Percentiles rank a stretch among this genome's conserved stretches.
phyloP scores from a whole-genome alignment of 2,113 vertebrate species.

The Gymnogyps californianus region DNA sequence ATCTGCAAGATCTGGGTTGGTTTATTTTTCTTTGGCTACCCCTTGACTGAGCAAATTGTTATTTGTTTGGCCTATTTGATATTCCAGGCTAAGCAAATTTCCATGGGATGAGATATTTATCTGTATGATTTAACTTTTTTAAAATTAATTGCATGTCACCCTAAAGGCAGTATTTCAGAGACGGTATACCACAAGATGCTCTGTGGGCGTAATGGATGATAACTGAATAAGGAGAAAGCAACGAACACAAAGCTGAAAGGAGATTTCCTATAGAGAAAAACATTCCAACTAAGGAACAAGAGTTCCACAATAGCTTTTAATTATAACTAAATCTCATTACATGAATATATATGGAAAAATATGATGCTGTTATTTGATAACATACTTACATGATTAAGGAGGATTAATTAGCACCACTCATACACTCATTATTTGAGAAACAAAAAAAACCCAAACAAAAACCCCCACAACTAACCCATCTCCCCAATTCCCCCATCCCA shows the following conservation, averaged over 20 bases:
- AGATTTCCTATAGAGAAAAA: background rate
- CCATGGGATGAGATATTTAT: background rate
- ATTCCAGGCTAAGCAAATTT: background rate
- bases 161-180: background rate
- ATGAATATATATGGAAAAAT: background rate
- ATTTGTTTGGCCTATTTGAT: background rate
- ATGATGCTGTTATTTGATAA: background rate
- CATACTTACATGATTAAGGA: background rate
- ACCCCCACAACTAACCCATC: background rate
- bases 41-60: background rate
- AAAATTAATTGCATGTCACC: background rate
- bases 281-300: background rate
- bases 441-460: background rate
- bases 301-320: background rate
- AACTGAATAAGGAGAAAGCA: background rate
- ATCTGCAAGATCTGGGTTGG: background rate
- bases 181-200: background rate
- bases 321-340: background rate
- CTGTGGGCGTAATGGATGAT: background rate
- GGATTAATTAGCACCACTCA: background rate
- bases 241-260: background rate
- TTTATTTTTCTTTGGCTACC: background rate
- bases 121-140: background rate
- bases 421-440: background rate
- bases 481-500: background rate